Base-by-base conservation (phyloP, 2,888 invertebrate species). In the Teleogryllus oceanicus region DNA sequence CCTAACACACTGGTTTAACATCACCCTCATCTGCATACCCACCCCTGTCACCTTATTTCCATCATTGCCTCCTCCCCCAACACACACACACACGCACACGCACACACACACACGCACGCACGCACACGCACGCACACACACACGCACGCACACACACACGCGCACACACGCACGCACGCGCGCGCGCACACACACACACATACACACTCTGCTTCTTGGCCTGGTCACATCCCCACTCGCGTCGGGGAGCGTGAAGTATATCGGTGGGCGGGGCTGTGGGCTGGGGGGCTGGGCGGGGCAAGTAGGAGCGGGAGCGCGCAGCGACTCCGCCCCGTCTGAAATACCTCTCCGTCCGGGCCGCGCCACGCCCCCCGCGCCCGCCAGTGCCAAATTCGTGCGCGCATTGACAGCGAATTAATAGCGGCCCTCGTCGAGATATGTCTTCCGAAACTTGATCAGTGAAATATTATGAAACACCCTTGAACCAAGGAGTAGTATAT, bases 21-120 rank as follows among this genome's bases (percentile, higher is more conserved):
- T 12, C 75, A n/a, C 13, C 11, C 18, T 75, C 75, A n/a, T 20
- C 75, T 75, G n/a, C 50, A 24, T 77, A 49, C 50, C n/a, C 77
- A n/a, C 50, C 77, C 37, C 85, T 84, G 84, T 85, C 84, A 84
- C 84, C 84, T 84, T 85, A 24, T 50, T n/a, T 49, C n/a, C 77
- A n/a, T 49, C 77, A 37, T 50, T 49, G 18, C 18, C 18, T 10
- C 74, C 74, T 8, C 20, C 21, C 21, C 75, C 2, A 20, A 20
- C 24, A 75, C 75, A 20, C 21, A 74, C 18, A 74, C 18, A n/a
- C 18, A 74, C 18, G 10, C 18, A 74, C 18, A 74, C 74, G 8
- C 74, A 74, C 74, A 74, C 24, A 24, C 24, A 24, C 24, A 24
- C 24, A 24, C 24, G 2, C 24, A 24, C 4, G 16, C 24, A 24